These are phyloP conservation scores for Myopa testacea DNA, from an alignment of 2,888 invertebrate genomes.

Conservation along the genomic window DNA sequence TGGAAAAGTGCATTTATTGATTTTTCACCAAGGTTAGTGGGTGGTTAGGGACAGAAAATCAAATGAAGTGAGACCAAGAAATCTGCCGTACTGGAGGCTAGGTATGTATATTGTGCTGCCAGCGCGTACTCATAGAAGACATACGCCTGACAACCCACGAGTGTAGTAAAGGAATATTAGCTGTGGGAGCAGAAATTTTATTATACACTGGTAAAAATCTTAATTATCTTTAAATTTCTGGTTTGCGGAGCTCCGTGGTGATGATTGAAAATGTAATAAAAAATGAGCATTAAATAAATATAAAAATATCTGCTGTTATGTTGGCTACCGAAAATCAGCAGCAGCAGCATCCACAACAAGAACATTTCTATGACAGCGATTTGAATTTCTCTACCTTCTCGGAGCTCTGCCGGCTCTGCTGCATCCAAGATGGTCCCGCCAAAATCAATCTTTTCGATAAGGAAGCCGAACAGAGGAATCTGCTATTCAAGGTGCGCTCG, in stretches of 20 bases:
- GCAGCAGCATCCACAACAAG: slow-evolving; percentile 53
- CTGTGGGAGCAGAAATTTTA: too few relatives aligned
- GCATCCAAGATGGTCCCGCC: slow-evolving; percentile 76
- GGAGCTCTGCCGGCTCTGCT: slow-evolving; percentile 78
- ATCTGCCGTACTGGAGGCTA: not conserved
- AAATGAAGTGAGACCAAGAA: slow-evolving; percentile 9
- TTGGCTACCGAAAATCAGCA: slow-evolving; percentile 48
- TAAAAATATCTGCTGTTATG: slow-evolving; percentile 55
- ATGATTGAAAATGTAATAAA: slow-evolving; percentile 1
- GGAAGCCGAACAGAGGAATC: slow-evolving; percentile 78
- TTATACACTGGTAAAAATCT: too few relatives aligned
- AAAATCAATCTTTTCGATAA: slow-evolving; percentile 79
- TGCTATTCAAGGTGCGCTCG: slow-evolving; percentile 77
- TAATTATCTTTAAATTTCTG: too few relatives aligned
- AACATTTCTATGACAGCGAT: slow-evolving; percentile 67
- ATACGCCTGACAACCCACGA: slow-evolving; percentile 27
- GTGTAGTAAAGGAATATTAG: too few relatives aligned
- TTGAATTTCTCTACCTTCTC: slow-evolving; percentile 77
- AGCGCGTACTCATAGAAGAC: not conserved
- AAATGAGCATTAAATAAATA: slow-evolving; percentile 41
- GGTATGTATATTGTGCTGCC: slow-evolving; percentile 16
- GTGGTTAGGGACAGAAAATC: slow-evolving; percentile 47
- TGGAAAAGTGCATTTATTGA: slow-evolving; percentile 55
- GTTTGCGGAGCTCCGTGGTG: too few relatives aligned
- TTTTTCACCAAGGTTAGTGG: slow-evolving; percentile 59